These are phyloP conservation scores for Pyrgus malvae DNA, from an alignment of 2,888 invertebrate species.

Conservation along the genomic window DNA sequence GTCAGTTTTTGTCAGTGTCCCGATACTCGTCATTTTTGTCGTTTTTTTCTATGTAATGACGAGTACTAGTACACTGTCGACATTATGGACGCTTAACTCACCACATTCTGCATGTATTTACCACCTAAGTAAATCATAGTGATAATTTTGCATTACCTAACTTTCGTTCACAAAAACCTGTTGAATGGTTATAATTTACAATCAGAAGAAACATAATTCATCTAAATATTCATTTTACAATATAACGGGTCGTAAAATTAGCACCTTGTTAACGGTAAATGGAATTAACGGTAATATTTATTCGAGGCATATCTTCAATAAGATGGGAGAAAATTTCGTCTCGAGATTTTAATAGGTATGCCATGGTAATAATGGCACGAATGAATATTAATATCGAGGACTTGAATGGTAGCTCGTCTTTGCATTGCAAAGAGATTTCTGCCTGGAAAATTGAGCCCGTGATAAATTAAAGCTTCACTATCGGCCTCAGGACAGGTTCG, in stretches of 20 bases:
- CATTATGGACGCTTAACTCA: too few species aligned
- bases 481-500: conserved; percentile 3
- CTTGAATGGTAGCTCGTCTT: conserved; percentile 62
- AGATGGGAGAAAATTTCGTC: conserved; percentile 48
- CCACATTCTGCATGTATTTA: too few species aligned
- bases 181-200: too few species aligned
- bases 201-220: conserved; percentile 4
- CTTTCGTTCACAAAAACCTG: too few species aligned
- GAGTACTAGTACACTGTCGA: too few species aligned
- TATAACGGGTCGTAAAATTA: conserved; percentile 5
- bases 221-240: conserved; percentile 4
- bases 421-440: conserved; percentile 62
- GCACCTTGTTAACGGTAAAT: conserved; percentile 21
- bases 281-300: conserved; percentile 46
- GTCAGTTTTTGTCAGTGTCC: too few species aligned
- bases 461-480: conserved; percentile 33
- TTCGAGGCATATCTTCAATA: conserved; percentile 55
- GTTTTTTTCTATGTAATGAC: too few species aligned
- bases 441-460: conserved; percentile 35
- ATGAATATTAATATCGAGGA: conserved; percentile 67
- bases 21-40: too few species aligned
- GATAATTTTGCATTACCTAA: too few species aligned
- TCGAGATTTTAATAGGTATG: conserved; percentile 63
- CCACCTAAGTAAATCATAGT: too few species aligned
- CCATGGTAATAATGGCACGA: conserved; percentile 61